Evolutionary conservation across 1,140 invertebrate genomes (phyloP), one percentile per base, ranked within the genome.

Genomic region (Brachionus paranguensis): DNA sequence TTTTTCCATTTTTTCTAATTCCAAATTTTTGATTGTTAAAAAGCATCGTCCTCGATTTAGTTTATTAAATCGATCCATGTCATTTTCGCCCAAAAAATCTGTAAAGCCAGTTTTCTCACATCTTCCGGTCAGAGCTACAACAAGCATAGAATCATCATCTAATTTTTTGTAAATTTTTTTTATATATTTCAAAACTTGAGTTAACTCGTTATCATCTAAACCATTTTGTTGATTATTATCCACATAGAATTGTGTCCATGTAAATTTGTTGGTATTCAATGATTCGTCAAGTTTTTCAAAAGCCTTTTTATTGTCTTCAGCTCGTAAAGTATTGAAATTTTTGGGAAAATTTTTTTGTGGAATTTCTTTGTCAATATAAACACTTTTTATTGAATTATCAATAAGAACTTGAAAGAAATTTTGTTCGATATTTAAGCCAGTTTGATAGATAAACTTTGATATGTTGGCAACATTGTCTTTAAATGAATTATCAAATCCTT

Each of bases 401-500:
- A 64, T 10, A 55, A 81, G 33, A 41, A 81, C 78, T 45, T 81
- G n/a, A 20, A 64, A 68, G 41, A 81, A 68, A 45, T 68, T 81
- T 24, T 81, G 78, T 29, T 60, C 64, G 7, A 81, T 81, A n/a
- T 81, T 81, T 12, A 81, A 11, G 3, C 78, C 78, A 27, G 78
- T 81, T 27, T 81, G 78, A 37, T 81, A 81, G 11, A 81, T 68
- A 68, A 81, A 81, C 43, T 81, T 81, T 8, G 50, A 64, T 37
- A 81, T 68, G n/a, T 7, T 81, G 12, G 20, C 50, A 14, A 41
- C 17, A 64, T 81, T 24, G n/a, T 53, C 33, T 37, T 68, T 17
- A 65, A 27, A 14, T 65, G 53, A 11, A 17, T 60, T 64, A 12
- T 81, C 53, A 27, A 81, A 37, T 27, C 11, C 53, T 20, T 64